phyloP scores from a whole-genome alignment of 1,140 invertebrate species.

The Drosophila sturtevanti region DNA sequence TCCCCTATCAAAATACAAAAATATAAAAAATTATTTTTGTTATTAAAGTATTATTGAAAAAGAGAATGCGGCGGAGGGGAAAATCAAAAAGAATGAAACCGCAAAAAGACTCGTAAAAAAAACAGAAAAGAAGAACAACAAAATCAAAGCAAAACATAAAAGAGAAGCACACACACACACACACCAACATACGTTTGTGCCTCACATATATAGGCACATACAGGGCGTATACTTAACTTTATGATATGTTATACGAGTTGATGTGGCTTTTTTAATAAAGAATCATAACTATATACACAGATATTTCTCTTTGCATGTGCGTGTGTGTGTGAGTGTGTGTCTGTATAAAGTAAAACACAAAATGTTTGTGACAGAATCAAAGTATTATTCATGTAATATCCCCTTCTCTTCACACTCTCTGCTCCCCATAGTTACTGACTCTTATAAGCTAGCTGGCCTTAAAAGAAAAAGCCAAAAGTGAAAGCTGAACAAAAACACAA shows the following conservation, averaged over 20 bases:
- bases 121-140: background rate
- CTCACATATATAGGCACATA: background rate
- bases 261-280: constrained; percentile 7
- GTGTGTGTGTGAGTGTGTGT: background rate
- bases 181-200: background rate
- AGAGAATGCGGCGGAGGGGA: background rate
- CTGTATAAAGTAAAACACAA: background rate
- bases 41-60: constrained; percentile 6
- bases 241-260: constrained; percentile 6
- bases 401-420: background rate
- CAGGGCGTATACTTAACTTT: constrained; percentile 7
- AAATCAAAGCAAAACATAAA: constrained; percentile 8
- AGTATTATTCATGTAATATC: constrained; percentile 5
- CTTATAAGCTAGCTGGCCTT: constrained; percentile 2
- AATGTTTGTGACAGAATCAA: constrained; percentile 8
- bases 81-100: constrained; percentile 3
- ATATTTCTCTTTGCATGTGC: background rate
- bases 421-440: background rate
- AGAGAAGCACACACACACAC: background rate
- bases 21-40: constrained; percentile 6
- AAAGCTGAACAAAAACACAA: constrained; percentile 2
- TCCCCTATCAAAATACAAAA: background rate
- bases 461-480: constrained; percentile 8
- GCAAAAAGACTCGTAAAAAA: background rate
- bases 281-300: constrained; percentile 2